A percentile compares a stretch with the other conserved stretches of the same genome.
Evolutionary conservation across 1,140 invertebrate species (phyloP).

Genomic region (Platyscapa corneri): DNA sequence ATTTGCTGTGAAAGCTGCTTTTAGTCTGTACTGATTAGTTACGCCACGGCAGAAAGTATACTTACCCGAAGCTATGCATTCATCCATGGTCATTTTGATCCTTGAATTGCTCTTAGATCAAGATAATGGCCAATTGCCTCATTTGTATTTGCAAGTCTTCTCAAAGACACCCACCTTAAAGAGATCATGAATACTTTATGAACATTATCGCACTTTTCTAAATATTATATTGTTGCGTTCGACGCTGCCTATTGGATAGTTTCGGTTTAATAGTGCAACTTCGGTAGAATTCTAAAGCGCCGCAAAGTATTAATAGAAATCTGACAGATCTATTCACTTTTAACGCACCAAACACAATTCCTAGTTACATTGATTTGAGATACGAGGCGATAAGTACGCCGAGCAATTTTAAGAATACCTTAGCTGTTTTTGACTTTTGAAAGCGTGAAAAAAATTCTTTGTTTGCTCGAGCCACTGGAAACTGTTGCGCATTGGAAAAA

Average conservation of each 20-base stretch:
- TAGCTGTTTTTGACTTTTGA: too few relatives aligned
- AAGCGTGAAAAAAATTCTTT: too few relatives aligned
- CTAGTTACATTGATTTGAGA: too few relatives aligned
- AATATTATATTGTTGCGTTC: not conserved
- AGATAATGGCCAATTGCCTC: not conserved
- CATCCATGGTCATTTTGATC: too few relatives aligned
- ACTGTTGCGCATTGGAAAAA: too few relatives aligned
- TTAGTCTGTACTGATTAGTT: not conserved
- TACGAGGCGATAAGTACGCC: too few relatives aligned
- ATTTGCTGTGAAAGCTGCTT: not conserved
- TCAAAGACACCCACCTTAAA: not conserved
- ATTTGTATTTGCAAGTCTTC: not conserved
- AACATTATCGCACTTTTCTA: not conserved
- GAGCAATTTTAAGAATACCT: too few relatives aligned
- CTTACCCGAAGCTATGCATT: too few relatives aligned
- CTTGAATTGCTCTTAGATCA: not conserved
- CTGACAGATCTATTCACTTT: not conserved
- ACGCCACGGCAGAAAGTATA: not conserved
- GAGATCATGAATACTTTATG: too few relatives aligned
- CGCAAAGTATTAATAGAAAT: not conserved
- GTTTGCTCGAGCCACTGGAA: too few relatives aligned
- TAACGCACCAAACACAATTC: too few relatives aligned
- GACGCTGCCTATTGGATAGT: not conserved
- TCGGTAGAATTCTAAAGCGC: not conserved
- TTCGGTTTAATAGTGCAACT: not conserved